A percentile compares a stretch with the other conserved stretches of the same genome.
These are phyloP conservation scores for Corythornis leucogaster DNA, from an alignment of 2,797 vertebrate species.

Conservation along the genomic window DNA sequence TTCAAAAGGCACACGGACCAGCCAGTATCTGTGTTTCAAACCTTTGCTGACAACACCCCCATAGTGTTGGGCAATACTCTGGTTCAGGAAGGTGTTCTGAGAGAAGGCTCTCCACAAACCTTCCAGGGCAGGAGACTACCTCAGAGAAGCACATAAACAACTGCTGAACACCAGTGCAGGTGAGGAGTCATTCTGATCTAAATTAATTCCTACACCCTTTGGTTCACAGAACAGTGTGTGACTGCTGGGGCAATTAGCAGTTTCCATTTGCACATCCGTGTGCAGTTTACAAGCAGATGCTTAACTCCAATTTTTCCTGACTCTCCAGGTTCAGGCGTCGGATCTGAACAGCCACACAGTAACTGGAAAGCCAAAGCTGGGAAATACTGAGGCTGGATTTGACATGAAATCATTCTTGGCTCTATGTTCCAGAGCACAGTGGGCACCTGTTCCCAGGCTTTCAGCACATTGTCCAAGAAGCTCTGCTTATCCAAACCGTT, in stretches of 20 bases:
- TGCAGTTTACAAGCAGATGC: slow-evolving; percentile 20
- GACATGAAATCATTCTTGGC: background rate
- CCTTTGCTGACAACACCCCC: background rate
- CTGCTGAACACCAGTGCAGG: background rate
- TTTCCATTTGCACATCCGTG: background rate
- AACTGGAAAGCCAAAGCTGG: background rate
- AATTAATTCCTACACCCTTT: background rate
- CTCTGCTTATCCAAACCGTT: background rate
- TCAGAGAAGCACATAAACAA: background rate
- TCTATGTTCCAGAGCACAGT: background rate
- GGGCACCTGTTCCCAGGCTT: background rate
- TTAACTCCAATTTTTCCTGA: background rate
- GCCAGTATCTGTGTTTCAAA: background rate
- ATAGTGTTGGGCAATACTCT: background rate
- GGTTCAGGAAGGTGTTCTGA: background rate
- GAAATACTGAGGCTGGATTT: background rate
- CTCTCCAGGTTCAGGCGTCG: background rate
- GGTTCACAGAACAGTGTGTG: background rate
- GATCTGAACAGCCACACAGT: background rate
- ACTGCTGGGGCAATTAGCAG: background rate
- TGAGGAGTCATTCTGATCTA: background rate
- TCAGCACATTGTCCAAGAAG: background rate
- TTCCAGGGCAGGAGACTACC: background rate
- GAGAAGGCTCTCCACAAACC: background rate
- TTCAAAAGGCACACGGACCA: slow-evolving; percentile 44